Evolutionary conservation across 1,140 invertebrate species (phyloP), one percentile per base, ranked within the genome.

Genomic region (Lysiphlebus fabarum): DNA sequence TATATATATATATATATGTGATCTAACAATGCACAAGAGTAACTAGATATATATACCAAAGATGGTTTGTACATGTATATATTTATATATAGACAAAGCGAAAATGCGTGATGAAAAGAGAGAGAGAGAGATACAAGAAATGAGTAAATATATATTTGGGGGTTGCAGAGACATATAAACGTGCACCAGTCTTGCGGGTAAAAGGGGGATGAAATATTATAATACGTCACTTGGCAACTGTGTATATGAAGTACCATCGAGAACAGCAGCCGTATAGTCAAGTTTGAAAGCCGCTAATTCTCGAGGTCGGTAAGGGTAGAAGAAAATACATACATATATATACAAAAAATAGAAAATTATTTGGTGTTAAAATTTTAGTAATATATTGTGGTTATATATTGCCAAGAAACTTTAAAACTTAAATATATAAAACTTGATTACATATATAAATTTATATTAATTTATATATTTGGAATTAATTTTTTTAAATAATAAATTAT

Each of bases 221-320:
- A 74, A 77, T 77, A 74, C 74, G 72, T 77, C 73, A 74, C 71
- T 77, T 74, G 74, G 74, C 73, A 74, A 77, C 73, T 74, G 73
- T 72, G 17, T 26, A 26, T 26, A 26, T 26, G 71, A 66, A 72
- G 72, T 71, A 68, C 71, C 70, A 74, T 75, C 74, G 71, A 75
- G 71, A 66, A 34, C 12, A 9, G 26, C 17, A 33, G 47, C 38
- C 68, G 70, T 71, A 71, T 74, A 73, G 58, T 68, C 72, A 72
- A 73, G 64, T 70, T 70, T 69, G 63, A 65, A 70, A 71, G 67
- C 68, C 63, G 62, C 68, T 70, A 71, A 71, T 69, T 71, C 69
- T 58, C 34, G 12, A 47, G 51, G 56, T 56, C 48, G 43, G 17
- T 26, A 4, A 26, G 17, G 17, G 17, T 26, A 26, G 17, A 26